These are phyloP conservation scores for Peromyscus maniculatus DNA, from an alignment of 2,113 vertebrate genomes.

Conservation along the genomic window DNA sequence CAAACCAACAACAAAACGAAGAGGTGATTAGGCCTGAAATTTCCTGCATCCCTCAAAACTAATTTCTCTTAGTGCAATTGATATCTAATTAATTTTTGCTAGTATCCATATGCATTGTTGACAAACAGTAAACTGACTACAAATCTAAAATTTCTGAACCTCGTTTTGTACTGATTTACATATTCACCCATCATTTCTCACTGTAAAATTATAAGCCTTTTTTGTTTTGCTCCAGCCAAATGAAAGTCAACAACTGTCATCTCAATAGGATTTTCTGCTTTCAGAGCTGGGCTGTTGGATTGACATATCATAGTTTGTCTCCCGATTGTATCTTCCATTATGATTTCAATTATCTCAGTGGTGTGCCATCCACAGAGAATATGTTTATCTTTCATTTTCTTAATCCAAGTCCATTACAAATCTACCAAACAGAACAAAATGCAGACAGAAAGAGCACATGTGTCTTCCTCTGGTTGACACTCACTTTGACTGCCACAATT, in stretches of 20 bases:
- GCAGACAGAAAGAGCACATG: background rate
- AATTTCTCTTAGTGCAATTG: background rate
- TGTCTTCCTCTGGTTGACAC: background rate
- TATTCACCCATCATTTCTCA: background rate
- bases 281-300: background rate
- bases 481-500: background rate
- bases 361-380: background rate
- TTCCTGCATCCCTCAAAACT: background rate
- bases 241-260: background rate
- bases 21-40: background rate
- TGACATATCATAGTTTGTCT: background rate
- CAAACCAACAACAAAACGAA: background rate
- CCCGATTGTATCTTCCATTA: background rate
- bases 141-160: background rate
- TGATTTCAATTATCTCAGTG: background rate
- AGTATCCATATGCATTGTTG: background rate
- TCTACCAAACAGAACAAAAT: background rate
- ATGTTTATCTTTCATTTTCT: conserved; percentile 32
- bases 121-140: background rate
- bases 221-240: background rate
- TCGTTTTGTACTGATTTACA: background rate
- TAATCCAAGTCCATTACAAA: background rate
- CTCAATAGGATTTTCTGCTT: background rate
- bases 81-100: background rate
- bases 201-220: background rate